Evolutionary conservation across 2,888 invertebrate genomes (phyloP), one percentile per base, ranked within the genome.

Genomic region (Tipula lateralis): DNA sequence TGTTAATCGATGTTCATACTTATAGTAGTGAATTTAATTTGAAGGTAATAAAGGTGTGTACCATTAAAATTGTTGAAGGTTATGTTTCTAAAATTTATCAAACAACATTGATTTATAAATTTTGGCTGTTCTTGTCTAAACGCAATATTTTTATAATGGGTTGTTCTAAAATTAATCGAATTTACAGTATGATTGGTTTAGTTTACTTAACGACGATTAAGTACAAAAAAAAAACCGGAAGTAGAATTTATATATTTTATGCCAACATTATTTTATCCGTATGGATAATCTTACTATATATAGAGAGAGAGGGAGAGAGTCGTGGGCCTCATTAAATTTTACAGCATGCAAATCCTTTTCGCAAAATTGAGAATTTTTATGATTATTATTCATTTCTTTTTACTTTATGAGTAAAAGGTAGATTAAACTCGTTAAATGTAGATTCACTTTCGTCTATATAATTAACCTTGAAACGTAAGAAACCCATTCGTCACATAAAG

Each of bases 1-100:
- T 50, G 44, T 50, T 50, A 66, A 66, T 66, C 66, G 9, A 66
- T 66, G 66, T 66, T 66, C 66, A n/a, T n/a, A 24, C 66, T n/a
- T n/a, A n/a, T n/a, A n/a, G n/a, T 66, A 66, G 66, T 66, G 66
- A 66, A 66, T 66, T 24, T 66, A 66, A 66, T 66, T 66, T 66
- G 66, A 66, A 66, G 66, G 66, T 66, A 66, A 66, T 66, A 66
- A 66, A 66, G 66, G 66, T 66, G 66, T 66, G 66, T 66, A 66
- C 66, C 66, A 66, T 12, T 24, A 44, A n/a, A 66, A 24, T 66
- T 66, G 19, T 24, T 66, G 66, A 66, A 66, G 66, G 66, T 66
- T 66, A 24, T 66, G 66, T 9, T 66, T 66, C 66, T 66, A 66
- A 66, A 66, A 66, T 12, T 66, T 66, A 66, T 66, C 66, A 66